These are phyloP conservation scores for Pachyseris speciosa DNA, from an alignment of 64 coral and sea anemone genomes.

Conservation along the genomic window DNA sequence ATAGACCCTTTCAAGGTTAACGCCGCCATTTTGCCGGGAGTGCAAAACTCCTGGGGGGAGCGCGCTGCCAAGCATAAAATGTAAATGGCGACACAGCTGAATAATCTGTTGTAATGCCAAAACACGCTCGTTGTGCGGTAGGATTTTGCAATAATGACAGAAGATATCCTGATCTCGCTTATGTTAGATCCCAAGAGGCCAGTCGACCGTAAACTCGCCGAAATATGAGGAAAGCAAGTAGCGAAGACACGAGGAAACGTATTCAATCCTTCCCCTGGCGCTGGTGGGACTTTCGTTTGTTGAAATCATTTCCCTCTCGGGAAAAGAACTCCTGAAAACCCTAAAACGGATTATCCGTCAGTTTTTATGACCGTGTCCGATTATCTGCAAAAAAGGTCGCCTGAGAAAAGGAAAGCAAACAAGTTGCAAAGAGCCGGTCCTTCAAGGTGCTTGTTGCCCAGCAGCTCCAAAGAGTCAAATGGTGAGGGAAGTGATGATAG, in stretches of 20 bases:
- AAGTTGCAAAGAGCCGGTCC: background rate
- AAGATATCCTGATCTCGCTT: no score
- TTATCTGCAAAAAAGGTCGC: background rate
- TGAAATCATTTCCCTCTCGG: conserved; percentile 51
- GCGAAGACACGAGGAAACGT: conserved; percentile 23
- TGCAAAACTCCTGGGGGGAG: conserved; percentile 1
- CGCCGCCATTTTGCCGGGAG: background rate
- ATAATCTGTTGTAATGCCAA: no score
- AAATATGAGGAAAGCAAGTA: conserved; percentile 47
- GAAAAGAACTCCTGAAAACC: conserved; percentile 44
- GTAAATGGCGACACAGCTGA: no score
- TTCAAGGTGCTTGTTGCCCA: background rate
- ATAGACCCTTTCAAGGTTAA: conserved; percentile 19
- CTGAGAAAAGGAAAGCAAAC: conserved; percentile 49
- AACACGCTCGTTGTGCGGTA: no score
- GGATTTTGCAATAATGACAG: no score
- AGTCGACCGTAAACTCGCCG: background rate
- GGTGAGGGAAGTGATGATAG: no score
- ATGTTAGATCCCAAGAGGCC: background rate
- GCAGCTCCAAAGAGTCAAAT: no score
- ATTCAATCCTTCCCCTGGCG: no score
- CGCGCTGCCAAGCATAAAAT: no score
- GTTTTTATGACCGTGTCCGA: conserved; percentile 40
- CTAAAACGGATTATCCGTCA: conserved; percentile 59
- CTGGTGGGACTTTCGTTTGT: conserved; percentile 49